These are phyloP conservation scores for Panthera uncia DNA, from an alignment of 2,113 vertebrate genomes.

Conservation along the genomic window DNA sequence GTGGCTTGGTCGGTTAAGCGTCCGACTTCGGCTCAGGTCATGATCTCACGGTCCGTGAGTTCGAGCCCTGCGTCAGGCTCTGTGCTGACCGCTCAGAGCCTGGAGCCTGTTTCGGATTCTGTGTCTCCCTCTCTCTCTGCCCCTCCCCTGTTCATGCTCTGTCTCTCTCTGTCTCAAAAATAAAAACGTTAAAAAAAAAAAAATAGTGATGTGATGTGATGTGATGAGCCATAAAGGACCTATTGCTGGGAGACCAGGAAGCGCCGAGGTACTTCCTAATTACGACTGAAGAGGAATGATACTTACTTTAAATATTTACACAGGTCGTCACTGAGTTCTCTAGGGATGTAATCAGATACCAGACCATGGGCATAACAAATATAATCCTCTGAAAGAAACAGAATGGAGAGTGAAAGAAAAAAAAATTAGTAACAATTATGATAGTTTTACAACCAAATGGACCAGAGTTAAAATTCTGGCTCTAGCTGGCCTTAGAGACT, in stretches of 20 bases:
- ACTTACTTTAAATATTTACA: slow-evolving; percentile 91
- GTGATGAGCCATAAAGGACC: neutral
- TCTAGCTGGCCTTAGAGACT: neutral
- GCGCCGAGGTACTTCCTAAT: neutral
- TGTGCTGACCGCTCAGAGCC: too few relatives aligned
- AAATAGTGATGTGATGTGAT: neutral
- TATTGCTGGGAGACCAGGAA: neutral
- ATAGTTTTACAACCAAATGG: slow-evolving; percentile 26
- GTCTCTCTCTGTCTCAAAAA: too few relatives aligned
- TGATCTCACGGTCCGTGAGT: too few relatives aligned
- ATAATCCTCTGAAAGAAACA: slow-evolving; percentile 89
- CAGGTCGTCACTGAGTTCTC: slow-evolving; percentile 92
- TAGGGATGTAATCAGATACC: slow-evolving; percentile 94
- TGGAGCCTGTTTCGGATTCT: too few relatives aligned
- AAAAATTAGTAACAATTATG: neutral
- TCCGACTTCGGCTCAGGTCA: too few relatives aligned
- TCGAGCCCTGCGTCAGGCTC: too few relatives aligned
- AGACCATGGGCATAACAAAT: slow-evolving; percentile 94
- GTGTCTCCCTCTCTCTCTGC: too few relatives aligned
- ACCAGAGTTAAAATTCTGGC: neutral
- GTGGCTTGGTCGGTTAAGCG: too few relatives aligned
- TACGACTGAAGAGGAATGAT: neutral
- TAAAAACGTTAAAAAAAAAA: too few relatives aligned
- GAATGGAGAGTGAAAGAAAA: neutral
- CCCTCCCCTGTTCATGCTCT: too few relatives aligned